These are phyloP conservation scores for Lytechinus variegatus DNA, from an alignment of 35 echinoderm and acorn worm genomes.

Conservation along the genomic window DNA sequence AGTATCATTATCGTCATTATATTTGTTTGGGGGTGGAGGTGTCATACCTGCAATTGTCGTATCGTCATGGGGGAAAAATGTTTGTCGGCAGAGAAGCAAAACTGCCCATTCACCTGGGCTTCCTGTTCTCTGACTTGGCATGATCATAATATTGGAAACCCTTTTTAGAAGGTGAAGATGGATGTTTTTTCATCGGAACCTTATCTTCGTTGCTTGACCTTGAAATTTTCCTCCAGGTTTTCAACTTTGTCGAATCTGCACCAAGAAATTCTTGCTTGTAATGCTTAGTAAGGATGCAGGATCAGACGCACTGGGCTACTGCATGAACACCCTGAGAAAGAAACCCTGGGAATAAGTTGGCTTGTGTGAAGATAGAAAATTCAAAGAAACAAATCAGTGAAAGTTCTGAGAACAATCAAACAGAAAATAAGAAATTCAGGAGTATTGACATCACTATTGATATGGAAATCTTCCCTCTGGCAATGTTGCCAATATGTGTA, in stretches of 20 bases:
- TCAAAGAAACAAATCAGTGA: too few species aligned
- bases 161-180: background rate
- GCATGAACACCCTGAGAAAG: too few species aligned
- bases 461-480: too few species aligned
- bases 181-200: background rate
- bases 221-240: background rate
- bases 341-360: too few species aligned
- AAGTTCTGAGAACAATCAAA: too few species aligned
- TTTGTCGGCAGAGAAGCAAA: background rate
- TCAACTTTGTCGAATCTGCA: background rate
- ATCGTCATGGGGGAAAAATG: background rate
- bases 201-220: background rate
- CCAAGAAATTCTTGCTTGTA: background rate
- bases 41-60: background rate
- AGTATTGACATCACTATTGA: too few species aligned
- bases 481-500: too few species aligned
- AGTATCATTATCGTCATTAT: too few species aligned
- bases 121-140: background rate
- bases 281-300: background rate
- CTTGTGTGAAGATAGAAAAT: too few species aligned
- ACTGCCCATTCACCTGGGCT: background rate
- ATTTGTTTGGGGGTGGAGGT: too few species aligned
- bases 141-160: background rate
- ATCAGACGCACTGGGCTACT: background rate
- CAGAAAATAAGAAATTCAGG: too few species aligned